Base-by-base conservation (phyloP, 2,113 vertebrate genomes). In the Lycocorax pyrrhopterus region DNA sequence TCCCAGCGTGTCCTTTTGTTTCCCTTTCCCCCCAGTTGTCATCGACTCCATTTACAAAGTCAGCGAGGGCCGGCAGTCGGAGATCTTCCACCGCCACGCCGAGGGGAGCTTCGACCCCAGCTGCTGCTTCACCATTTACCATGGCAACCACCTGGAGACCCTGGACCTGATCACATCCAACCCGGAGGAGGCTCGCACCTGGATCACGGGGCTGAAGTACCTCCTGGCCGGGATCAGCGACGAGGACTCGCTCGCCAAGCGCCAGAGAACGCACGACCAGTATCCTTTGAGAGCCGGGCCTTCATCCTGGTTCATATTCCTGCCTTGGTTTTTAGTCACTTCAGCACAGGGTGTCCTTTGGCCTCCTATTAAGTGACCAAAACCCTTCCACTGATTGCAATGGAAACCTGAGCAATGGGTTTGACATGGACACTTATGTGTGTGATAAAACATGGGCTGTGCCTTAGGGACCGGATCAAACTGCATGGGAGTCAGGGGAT, bases 41-140 rank as follows among this genome's bases (percentile, higher is more conserved):
- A 99, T 99, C 4, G 99, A 99, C 96, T 99, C 99, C 16, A 99
- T 99, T 93, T 99, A 99, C 98, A 99, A 99, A 97, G 99, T 99
- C 91, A 99, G 99, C 0, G 99, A 99, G 95, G 99, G 99, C 4
- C 98, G 98, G 33, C 99, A 99, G 84, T 99, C 99, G 0, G 99
- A 99, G 91, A 98, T 99, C 92, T 99, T 99, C 97, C 99, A 99
- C 94, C 98, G 99, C 17, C 99, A 99, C 44, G 97, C 98, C 0
- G 99, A 99, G 59, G 99, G 99, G 37, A 98, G 92, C 98, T 99
- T 99, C 13, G 98, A 99, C 80, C 98, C 98, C 1, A 98, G 98
- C 94, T 99, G 99, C 88, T 99, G 99, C 96, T 99, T 99, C 89
- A 99, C 99, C 7, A 98, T 99, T 87, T 99, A 99, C 97, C 99